Percentiles rank a stretch among this genome's conserved stretches.
These are phyloP conservation scores for Laspeyria flexula DNA, from an alignment of 2,888 invertebrate species.

Conservation along the genomic window DNA sequence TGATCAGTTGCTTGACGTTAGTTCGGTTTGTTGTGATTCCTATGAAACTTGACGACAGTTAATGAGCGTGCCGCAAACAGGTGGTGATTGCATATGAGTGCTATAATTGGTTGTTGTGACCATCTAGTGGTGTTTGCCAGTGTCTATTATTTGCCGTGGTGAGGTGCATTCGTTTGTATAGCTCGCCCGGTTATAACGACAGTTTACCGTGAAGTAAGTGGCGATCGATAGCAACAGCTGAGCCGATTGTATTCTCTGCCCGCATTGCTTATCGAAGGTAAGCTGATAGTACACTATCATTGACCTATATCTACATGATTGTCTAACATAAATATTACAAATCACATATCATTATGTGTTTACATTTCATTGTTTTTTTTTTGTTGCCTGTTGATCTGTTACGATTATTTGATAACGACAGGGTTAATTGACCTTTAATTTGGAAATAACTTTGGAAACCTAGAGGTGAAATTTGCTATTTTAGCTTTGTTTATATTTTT, in stretches of 20 bases:
- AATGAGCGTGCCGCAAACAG: constrained; percentile 61
- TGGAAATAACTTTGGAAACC: too few relatives aligned
- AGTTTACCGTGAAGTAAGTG: constrained; percentile 51
- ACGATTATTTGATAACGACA: too few relatives aligned
- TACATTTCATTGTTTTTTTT: not conserved
- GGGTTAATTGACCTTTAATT: too few relatives aligned
- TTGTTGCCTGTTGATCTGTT: not conserved
- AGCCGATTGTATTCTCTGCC: constrained; percentile 62
- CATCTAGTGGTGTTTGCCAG: constrained; percentile 58
- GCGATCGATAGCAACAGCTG: constrained; percentile 79
- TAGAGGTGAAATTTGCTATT: too few relatives aligned
- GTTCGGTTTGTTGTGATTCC: constrained; percentile 31
- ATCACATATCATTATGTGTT: not conserved
- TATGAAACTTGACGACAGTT: constrained; percentile 38
- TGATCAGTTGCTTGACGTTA: constrained; percentile 14
- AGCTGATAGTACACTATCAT: constrained; percentile 48
- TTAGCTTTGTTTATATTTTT: too few relatives aligned
- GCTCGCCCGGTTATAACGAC: constrained; percentile 36
- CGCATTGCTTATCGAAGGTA: constrained; percentile 70
- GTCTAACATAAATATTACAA: too few relatives aligned
- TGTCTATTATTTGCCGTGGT: constrained; percentile 59
- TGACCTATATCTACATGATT: constrained; percentile 49
- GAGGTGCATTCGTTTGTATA: constrained; percentile 63
- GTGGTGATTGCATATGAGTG: constrained; percentile 68
- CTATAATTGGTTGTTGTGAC: constrained; percentile 71